Conservation (phyloP, 1,140 invertebrate genomes). For the Dendrolimus kikuchii region DNA sequence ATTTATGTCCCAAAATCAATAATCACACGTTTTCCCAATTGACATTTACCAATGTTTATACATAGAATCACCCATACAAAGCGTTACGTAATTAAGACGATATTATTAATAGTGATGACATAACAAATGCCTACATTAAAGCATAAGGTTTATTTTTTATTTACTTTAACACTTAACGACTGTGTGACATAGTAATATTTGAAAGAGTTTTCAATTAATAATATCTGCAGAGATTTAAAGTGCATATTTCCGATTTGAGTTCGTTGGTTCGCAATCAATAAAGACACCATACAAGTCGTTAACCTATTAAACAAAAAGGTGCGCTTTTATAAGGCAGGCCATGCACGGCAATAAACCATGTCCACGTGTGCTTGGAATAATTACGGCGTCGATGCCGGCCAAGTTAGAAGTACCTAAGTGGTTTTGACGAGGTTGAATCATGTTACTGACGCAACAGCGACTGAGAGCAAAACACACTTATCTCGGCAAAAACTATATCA, state of each 20-base stretch:
- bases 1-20: neutral
- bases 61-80: neutral
- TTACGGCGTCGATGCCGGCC: conserved; percentile 29
- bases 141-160: no score
- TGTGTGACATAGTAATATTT: no score
- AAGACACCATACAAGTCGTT: conserved; percentile 33
- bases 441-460: conserved; percentile 33
- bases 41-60: neutral
- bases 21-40: no score
- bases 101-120: conserved; percentile 5
- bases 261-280: conserved; percentile 24
- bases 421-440: conserved; percentile 40
- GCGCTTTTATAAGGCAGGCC: conserved; percentile 41
- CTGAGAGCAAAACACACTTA: conserved; percentile 13
- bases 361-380: conserved; percentile 60
- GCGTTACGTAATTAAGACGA: conserved; percentile 4
- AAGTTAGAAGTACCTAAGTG: conserved; percentile 23
- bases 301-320: conserved; percentile 47
- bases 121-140: neutral
- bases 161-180: no score
- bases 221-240: no score
- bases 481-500: conserved; percentile 5
- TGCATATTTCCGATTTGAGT: conserved; percentile 1
- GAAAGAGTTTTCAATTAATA: no score
- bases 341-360: conserved; percentile 43